Conservation (phyloP, 2,113 vertebrate species). For the Cnemophilus loriae region DNA sequence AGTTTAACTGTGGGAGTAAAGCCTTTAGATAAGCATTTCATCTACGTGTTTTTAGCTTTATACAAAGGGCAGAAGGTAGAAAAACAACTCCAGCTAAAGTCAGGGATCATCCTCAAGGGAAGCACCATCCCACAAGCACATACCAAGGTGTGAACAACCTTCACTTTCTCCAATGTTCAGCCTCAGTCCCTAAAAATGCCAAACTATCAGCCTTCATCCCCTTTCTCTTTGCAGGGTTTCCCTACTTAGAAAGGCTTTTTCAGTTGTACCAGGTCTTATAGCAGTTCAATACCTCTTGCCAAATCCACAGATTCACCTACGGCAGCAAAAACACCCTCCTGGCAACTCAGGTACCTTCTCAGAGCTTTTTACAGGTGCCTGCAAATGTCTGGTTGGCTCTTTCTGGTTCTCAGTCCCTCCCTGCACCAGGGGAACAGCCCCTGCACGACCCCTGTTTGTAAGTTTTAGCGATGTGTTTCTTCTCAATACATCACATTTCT, state of each 20-base stretch:
- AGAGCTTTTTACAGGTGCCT: neutral
- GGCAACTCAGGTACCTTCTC: neutral
- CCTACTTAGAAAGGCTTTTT: neutral
- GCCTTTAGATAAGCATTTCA: neutral
- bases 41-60: neutral
- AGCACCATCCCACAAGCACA: neutral
- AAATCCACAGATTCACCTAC: neutral
- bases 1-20: neutral
- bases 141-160: neutral
- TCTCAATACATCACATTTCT: neutral
- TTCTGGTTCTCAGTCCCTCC: neutral
- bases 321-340: neutral
- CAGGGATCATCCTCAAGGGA: neutral
- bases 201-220: neutral
- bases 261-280: rapidly evolving
- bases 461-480: neutral
- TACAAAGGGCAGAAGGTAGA: neutral
- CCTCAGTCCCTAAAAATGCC: neutral
- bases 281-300: neutral
- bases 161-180: rapidly evolving
- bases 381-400: neutral
- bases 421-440: neutral
- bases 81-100: neutral
- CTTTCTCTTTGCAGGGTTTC: neutral
- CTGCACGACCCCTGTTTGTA: neutral